Evolutionary conservation across 2,888 invertebrate genomes (phyloP), one percentile per base, ranked within the genome.

Genomic region (Chamaedrilus cognettii): DNA sequence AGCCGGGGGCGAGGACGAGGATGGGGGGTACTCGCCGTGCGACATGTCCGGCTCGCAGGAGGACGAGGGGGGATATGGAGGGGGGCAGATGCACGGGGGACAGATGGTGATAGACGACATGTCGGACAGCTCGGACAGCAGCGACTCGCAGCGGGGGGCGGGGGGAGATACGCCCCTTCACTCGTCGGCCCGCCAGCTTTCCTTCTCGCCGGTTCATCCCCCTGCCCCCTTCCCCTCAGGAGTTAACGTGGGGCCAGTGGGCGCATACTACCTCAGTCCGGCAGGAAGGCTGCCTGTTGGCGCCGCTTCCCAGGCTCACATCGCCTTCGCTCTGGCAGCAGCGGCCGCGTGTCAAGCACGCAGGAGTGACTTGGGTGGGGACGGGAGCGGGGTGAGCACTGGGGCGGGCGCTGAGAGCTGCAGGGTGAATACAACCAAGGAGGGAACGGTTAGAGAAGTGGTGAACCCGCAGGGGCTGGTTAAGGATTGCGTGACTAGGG

Each of bases 41-140:
- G 42, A 42, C 19, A 42, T 42, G 42, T 42, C 42, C 11, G 26
- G 11, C 15, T 52, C 55, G 55, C 55, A 52, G 19, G 55, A 52
- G 19, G 55, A 52, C 26, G 55, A 26, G 28, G 26, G 11, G 55
- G 28, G 11, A 5, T 52, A 52, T 26, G 42, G 19, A 15, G 42
- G 42, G 19, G 7, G 23, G 11, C 11, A 42, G 42, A 7, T 19
- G 5, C 11, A 19, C 5, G 19, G 19, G 11, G 55, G 55, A 52
- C 55, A 52, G 55, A 23, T 11, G 7, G 50, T 50, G 2, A 50
- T 62, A 11, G 62, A 62, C 23, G 62, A 31, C 26, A 51, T 51
- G 62, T 62, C 62, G 11, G 62, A 62, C 32, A 62, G 62, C 33
- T 62, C 62, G 3, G 52, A 62, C 23, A n/a, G 28, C 28, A 30